Evolutionary conservation across 2,797 vertebrate genomes (phyloP).

Genomic region (Prionace glauca): DNA sequence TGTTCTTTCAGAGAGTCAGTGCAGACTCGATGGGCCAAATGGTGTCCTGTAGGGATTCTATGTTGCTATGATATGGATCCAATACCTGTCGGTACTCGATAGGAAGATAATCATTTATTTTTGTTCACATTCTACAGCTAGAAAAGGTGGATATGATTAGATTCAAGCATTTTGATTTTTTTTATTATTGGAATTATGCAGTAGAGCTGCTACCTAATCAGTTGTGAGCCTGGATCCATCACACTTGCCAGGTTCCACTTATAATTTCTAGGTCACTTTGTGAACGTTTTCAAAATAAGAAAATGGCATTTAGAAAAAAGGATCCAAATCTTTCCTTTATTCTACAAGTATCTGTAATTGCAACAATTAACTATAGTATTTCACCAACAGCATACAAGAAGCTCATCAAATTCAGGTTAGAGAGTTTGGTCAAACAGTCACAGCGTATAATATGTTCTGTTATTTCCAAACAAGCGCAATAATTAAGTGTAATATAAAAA

Average conservation of each 20-base stretch:
- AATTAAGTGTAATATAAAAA: slow-evolving; percentile 9
- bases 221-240: background rate
- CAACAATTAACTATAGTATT: background rate
- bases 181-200: background rate
- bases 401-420: slow-evolving; percentile 22
- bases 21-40: too few species aligned
- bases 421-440: slow-evolving; percentile 15
- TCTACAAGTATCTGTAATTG: slow-evolving; percentile 24
- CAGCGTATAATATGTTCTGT: background rate
- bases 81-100: background rate
- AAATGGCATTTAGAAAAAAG: background rate
- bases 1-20: too few species aligned
- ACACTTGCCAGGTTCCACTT: background rate
- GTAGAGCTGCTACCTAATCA: background rate
- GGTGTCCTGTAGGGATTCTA: too few species aligned
- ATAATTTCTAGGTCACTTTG: background rate
- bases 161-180: background rate
- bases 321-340: slow-evolving; percentile 3
- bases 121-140: background rate
- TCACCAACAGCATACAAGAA: slow-evolving; percentile 16
- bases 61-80: background rate
- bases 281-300: background rate
- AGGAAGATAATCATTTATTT: background rate
- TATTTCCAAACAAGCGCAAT: slow-evolving; percentile 23
- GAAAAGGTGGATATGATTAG: background rate